These are phyloP conservation scores for Drosophila fuyamai DNA, from an alignment of 1,140 invertebrate genomes.

Conservation along the genomic window DNA sequence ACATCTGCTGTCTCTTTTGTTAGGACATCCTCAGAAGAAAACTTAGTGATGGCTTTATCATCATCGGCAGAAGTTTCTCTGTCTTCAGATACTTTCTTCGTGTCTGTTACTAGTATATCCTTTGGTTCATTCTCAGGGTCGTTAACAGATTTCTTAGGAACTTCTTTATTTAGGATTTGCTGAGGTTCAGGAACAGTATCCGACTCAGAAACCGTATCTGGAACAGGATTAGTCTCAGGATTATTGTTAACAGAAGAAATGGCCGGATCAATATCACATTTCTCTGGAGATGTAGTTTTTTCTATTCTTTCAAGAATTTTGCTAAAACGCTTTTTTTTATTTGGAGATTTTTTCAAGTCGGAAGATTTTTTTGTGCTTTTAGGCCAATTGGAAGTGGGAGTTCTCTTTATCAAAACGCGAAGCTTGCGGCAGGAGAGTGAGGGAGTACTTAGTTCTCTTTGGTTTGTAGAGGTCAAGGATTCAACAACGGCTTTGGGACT, in stretches of 20 bases:
- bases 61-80: neutral
- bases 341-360: neutral
- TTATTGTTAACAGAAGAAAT: no score
- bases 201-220: neutral
- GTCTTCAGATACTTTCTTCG: neutral
- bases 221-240: neutral
- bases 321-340: neutral
- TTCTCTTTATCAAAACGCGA: conserved; percentile 43
- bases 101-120: neutral
- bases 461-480: no score
- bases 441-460: neutral
- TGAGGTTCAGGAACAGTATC: neutral
- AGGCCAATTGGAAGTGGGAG: conserved; percentile 1
- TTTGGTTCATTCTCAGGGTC: neutral
- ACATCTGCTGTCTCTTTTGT: neutral
- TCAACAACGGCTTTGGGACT: neutral
- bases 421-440: conserved; percentile 41
- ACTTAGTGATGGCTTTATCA: neutral
- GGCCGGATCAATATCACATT: neutral
- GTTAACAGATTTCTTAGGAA: neutral
- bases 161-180: neutral
- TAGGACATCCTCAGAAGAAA: neutral
- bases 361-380: neutral
- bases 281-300: neutral
- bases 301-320: conserved; percentile 10